A percentile compares a stretch with the other conserved stretches of the same genome.
Evolutionary conservation across 2,113 vertebrate genomes (phyloP).

Genomic region (Thermophis baileyi): DNA sequence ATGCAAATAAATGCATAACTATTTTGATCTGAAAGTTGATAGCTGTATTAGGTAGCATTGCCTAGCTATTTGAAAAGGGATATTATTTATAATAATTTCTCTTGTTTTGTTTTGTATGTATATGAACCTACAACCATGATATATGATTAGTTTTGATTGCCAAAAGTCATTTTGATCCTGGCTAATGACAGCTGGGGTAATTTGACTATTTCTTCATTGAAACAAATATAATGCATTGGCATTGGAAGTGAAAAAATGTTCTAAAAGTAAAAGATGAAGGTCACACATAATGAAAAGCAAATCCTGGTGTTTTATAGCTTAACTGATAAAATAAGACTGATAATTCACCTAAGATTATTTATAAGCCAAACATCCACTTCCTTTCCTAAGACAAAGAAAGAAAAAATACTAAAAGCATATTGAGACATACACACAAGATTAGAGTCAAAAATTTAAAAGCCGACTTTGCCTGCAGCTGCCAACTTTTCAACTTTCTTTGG

Average conservation of each 20-base stretch:
- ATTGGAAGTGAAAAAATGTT: not conserved
- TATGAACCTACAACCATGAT: accelerated
- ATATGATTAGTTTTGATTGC: not conserved
- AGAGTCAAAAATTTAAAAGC: not conserved
- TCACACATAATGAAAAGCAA: slow-evolving; percentile 13
- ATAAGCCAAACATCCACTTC: slow-evolving; percentile 1
- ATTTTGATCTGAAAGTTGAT: slow-evolving; percentile 2
- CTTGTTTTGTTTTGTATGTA: not conserved
- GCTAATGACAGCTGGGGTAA: not conserved
- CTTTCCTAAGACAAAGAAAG: not conserved
- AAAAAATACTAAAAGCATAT: not conserved
- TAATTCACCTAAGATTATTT: not conserved
- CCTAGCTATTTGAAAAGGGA: slow-evolving; percentile 16
- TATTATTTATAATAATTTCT: slow-evolving; percentile 4
- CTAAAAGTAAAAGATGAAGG: not conserved
- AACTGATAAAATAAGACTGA: slow-evolving; percentile 12
- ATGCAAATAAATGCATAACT: not conserved
- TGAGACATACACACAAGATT: not conserved
- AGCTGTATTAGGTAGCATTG: not conserved
- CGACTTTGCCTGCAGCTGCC: not conserved
- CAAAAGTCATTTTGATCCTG: not conserved
- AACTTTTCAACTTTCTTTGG: not conserved
- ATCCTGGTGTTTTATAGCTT: not conserved
- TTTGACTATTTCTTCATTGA: not conserved
- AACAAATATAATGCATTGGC: not conserved